Conservation (phyloP, 2,113 vertebrate species). For the Myrmecophaga tridactyla region DNA sequence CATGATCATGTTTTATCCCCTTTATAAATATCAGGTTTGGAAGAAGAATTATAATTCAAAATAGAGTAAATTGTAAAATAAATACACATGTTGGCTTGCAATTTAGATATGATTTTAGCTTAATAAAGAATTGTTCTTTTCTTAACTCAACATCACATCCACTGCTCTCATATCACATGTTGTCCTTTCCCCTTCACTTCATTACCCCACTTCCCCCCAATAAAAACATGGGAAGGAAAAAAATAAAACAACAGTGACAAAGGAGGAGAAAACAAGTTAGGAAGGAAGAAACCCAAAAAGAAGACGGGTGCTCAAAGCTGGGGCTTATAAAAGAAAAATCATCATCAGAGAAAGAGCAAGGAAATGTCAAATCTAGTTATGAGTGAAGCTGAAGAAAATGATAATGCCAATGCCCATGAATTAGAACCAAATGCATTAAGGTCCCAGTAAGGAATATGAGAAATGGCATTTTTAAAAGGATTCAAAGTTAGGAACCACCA, state of each 20-base stretch:
- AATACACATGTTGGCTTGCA: not conserved
- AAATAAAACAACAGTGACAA: not conserved
- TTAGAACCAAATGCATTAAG: not conserved
- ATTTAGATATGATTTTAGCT: not conserved
- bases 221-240: not conserved
- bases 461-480: not conserved
- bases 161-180: not conserved
- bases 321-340: not conserved
- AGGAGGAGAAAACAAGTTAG: not conserved
- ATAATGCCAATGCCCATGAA: not conserved
- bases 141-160: not conserved
- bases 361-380: not conserved
- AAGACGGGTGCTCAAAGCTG: not conserved
- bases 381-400: not conserved
- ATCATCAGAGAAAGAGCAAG: not conserved
- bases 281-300: not conserved
- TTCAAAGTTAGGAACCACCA: not conserved
- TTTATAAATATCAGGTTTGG: not conserved
- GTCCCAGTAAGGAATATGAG: not conserved
- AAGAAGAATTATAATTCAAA: not conserved
- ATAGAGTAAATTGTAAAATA: not conserved
- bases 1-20: not conserved
- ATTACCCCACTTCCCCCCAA: no score
- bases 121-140: not conserved
- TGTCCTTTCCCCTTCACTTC: rapidly evolving